These are phyloP conservation scores for Eupeodes luniger DNA, from an alignment of 2,888 invertebrate genomes.

Conservation along the genomic window DNA sequence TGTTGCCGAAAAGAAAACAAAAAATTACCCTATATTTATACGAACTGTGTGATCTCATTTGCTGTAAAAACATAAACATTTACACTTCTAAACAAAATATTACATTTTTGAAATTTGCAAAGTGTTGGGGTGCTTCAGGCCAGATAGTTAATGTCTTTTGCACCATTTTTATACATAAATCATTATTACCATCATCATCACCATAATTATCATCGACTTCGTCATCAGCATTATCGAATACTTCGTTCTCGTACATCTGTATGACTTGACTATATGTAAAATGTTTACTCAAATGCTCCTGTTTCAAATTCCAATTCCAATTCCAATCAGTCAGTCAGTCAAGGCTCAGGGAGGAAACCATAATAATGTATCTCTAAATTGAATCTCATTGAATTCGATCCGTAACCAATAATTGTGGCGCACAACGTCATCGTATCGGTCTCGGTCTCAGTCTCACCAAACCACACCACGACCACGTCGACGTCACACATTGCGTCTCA, in stretches of 20 bases:
- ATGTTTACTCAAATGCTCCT: neutral
- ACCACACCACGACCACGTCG: neutral
- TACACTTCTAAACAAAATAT: too few species aligned
- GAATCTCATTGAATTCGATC: conserved; percentile 74
- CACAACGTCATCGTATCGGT: conserved; percentile 32
- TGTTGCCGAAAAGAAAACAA: too few species aligned
- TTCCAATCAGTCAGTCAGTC: conserved; percentile 24
- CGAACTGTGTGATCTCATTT: too few species aligned
- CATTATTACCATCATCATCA: conserved; percentile 29
- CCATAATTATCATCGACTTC: neutral
- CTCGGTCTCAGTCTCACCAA: neutral
- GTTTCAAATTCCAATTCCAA: conserved; percentile 30
- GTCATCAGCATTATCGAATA: conserved; percentile 23
- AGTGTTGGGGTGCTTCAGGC: too few species aligned
- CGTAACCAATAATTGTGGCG: conserved; percentile 72
- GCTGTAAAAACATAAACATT: too few species aligned
- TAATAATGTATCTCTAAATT: conserved; percentile 74
- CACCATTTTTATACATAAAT: neutral
- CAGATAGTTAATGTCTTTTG: too few species aligned
- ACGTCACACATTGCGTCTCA: too few species aligned
- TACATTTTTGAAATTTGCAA: too few species aligned
- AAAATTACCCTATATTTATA: too few species aligned
- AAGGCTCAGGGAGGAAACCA: conserved; percentile 66
- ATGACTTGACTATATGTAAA: too few species aligned
- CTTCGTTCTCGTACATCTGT: neutral